Percentiles rank a stretch among this genome's conserved stretches.
These are phyloP conservation scores for Spodoptera frugiperda DNA, from an alignment of 1,140 invertebrate genomes.

Conservation along the genomic window DNA sequence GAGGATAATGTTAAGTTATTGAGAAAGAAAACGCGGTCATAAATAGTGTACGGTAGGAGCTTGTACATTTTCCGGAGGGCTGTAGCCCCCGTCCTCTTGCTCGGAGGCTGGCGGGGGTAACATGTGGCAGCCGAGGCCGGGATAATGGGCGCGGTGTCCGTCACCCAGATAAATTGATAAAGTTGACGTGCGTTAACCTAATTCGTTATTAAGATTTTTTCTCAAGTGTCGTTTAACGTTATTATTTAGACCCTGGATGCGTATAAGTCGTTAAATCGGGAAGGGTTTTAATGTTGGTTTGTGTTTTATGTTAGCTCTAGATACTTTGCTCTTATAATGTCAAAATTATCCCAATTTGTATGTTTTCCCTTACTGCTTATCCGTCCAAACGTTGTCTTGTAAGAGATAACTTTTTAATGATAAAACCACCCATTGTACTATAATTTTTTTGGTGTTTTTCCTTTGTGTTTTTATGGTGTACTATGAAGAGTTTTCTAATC, in stretches of 20 bases:
- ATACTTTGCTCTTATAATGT: no score
- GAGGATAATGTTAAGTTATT: constrained; percentile 56
- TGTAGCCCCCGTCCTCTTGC: constrained; percentile 14
- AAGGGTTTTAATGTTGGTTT: neutral
- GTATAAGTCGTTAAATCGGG: neutral
- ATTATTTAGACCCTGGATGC: neutral
- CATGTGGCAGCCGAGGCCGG: constrained; percentile 34
- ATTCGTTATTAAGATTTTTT: constrained; percentile 43
- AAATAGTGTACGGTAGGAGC: constrained; percentile 49
- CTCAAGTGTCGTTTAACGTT: neutral
- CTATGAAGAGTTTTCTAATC: no score
- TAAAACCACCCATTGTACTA: no score
- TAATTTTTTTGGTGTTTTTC: no score
- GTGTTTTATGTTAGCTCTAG: no score
- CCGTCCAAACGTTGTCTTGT: no score
- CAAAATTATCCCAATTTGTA: no score
- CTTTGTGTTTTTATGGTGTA: no score
- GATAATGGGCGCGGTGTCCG: constrained; percentile 41
- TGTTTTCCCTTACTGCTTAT: no score
- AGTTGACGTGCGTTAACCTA: constrained; percentile 49
- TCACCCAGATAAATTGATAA: constrained; percentile 54
- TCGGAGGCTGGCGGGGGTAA: constrained; percentile 34
- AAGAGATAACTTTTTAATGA: no score
- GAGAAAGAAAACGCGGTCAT: constrained; percentile 53
- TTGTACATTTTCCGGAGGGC: constrained; percentile 54